phyloP scores from a whole-genome alignment of 2,888 invertebrate genomes.

The Pimpla rufipes region DNA sequence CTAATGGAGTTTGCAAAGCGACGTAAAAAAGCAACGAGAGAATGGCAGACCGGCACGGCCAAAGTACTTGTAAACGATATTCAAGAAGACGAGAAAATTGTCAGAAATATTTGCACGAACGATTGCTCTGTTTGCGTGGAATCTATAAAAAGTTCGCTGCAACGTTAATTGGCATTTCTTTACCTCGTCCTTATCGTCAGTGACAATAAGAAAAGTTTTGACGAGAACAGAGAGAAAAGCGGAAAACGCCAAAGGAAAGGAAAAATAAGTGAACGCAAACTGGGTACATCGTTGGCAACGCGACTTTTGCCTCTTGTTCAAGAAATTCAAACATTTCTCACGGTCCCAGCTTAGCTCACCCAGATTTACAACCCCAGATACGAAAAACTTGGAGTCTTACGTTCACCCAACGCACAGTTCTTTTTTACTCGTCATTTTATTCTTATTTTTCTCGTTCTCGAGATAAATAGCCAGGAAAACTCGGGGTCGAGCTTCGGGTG shows the following conservation, averaged over 20 bases:
- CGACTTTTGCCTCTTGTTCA: not conserved
- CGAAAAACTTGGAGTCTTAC: constrained; percentile 36
- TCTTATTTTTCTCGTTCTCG: not conserved
- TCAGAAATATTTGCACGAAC: not conserved
- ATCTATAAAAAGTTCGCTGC: constrained; percentile 4
- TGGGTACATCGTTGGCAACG: not conserved
- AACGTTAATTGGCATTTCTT: not conserved
- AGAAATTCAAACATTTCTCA: constrained; percentile 22
- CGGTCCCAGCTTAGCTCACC: constrained; percentile 3
- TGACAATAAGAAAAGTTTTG: not conserved
- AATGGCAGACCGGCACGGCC: constrained; percentile 14
- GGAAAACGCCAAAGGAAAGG: not conserved
- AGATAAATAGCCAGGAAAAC: not conserved
- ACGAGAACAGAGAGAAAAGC: not conserved
- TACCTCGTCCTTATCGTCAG: not conserved
- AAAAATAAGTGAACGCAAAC: not conserved
- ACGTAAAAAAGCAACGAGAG: constrained; percentile 42
- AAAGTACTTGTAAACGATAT: constrained; percentile 40
- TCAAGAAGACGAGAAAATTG: constrained; percentile 8
- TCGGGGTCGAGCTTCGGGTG: not conserved
- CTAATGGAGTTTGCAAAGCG: constrained; percentile 58
- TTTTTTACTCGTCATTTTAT: constrained; percentile 1
- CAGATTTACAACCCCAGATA: constrained; percentile 44
- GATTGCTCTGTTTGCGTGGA: not conserved
- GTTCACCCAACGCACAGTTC: not conserved